Evolutionary conservation across 2,113 vertebrate genomes (phyloP), one percentile per base, ranked within the genome.

Genomic region (Urocitellus parryii): DNA sequence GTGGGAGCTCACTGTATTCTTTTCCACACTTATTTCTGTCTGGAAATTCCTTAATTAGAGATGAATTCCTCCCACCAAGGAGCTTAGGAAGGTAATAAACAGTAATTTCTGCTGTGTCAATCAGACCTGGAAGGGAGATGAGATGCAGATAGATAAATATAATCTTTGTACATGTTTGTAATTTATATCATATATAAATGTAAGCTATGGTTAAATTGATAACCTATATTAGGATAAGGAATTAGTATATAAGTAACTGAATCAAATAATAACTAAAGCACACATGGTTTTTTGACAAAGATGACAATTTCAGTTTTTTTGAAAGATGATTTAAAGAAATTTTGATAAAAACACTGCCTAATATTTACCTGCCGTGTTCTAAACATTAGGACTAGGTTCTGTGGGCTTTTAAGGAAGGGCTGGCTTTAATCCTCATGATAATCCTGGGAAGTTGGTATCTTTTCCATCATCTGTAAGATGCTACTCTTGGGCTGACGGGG

Each of bases 21-120:
- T 80, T 84, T 82, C 83, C 87, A 77, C 72, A 34, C 53, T 58
- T 39, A 45, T 4, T 22, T 65, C 68, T 88, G n/a, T 37, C 92
- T 70, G 88, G 61, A 96, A 76, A 92, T 92, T 84, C 53, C 86
- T 93, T 85, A 96, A 90, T 93, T 91, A 88, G 42, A 56, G 84
- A 88, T 45, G 48, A 76, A 88, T 74, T 87, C 78, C 78, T 94
- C 81, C 39, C 39, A 80, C 42, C 5, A 4, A 17, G 18, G 3
- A 95, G 34, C 84, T 96, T 70, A 65, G 68, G 92, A 85, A 95
- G 81, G 29, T 85, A 95, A 72, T 67, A 86, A 94, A 88, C 79
- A 92, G 81, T 74, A 91, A 94, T 53, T 92, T 89, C 78, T 68
- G 27, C 8, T 18, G 10, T 68, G 67, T 39, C 76, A 32, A 42